These are phyloP conservation scores for Melanocharis versteri DNA, from an alignment of 2,113 vertebrate species.

Conservation along the genomic window DNA sequence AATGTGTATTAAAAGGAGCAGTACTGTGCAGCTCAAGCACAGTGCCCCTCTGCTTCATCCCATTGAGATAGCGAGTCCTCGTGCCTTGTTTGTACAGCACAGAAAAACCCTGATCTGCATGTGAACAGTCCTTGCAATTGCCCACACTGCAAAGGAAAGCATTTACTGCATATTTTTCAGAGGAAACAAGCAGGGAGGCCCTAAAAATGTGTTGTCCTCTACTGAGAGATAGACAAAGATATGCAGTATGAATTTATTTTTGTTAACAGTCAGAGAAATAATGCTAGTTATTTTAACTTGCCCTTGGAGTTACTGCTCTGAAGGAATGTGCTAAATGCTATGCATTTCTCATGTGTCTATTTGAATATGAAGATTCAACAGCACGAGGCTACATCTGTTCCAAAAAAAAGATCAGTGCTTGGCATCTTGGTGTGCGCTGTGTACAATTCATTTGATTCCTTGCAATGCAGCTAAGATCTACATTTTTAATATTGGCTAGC, in stretches of 20 bases:
- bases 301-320: conserved; percentile 24
- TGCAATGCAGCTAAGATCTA: conserved; percentile 6
- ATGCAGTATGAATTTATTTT: conserved; percentile 13
- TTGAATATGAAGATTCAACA: conserved; percentile 51
- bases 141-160: background rate
- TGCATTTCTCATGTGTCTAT: conserved; percentile 33
- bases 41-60: background rate
- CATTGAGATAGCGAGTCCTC: fast-evolving
- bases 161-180: background rate
- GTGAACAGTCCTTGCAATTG: background rate
- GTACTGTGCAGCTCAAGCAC: background rate
- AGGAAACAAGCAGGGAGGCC: background rate
- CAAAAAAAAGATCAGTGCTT: background rate
- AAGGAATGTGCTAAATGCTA: conserved; percentile 41
- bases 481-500: conserved; percentile 28
- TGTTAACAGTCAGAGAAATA: conserved; percentile 34
- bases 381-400: conserved; percentile 45
- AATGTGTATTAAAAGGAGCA: background rate
- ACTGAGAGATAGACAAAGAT: background rate
- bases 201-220: background rate
- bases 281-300: conserved; percentile 24
- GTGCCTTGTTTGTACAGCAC: background rate
- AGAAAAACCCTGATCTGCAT: background rate
- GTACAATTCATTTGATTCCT: background rate
- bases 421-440: background rate